Evolutionary conservation across 2,113 vertebrate genomes (phyloP).

Genomic region (Suricata suricatta): DNA sequence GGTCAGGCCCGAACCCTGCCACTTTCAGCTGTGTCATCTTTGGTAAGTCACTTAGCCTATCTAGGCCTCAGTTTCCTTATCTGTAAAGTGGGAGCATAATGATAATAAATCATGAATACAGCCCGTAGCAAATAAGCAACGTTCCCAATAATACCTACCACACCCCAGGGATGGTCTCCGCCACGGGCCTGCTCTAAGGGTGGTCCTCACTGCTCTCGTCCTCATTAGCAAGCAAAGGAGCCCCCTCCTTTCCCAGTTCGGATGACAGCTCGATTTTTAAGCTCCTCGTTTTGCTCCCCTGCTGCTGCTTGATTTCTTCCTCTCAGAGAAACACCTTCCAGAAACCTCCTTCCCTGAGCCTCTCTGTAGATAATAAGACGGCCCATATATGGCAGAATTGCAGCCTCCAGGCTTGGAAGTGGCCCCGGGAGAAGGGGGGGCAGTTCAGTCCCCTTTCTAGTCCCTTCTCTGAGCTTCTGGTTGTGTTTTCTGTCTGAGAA

Average conservation of each 20-base stretch:
- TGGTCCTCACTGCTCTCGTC: neutral
- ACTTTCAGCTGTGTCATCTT: neutral
- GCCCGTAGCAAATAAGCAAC: rapidly evolving
- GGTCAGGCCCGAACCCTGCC: neutral
- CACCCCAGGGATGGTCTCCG: rapidly evolving
- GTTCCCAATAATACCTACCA: neutral
- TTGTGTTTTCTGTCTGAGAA: neutral
- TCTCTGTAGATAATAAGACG: neutral
- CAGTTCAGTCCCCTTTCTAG: neutral
- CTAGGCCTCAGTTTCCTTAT: neutral
- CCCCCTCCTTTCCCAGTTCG: neutral
- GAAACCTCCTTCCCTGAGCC: slow-evolving; percentile 11
- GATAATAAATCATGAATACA: neutral
- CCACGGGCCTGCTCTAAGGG: neutral
- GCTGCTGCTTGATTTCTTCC: neutral
- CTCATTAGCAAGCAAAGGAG: neutral
- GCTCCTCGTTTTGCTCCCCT: neutral
- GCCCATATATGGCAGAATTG: neutral
- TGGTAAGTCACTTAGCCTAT: neutral
- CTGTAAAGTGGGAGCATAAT: neutral
- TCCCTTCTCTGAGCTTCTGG: neutral
- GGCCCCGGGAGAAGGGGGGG: slow-evolving; percentile 15
- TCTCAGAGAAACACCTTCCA: neutral
- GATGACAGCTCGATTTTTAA: neutral
- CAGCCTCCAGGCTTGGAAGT: neutral